Evolutionary conservation across 2,888 invertebrate species (phyloP).

Genomic region (Serripes groenlandicus): DNA sequence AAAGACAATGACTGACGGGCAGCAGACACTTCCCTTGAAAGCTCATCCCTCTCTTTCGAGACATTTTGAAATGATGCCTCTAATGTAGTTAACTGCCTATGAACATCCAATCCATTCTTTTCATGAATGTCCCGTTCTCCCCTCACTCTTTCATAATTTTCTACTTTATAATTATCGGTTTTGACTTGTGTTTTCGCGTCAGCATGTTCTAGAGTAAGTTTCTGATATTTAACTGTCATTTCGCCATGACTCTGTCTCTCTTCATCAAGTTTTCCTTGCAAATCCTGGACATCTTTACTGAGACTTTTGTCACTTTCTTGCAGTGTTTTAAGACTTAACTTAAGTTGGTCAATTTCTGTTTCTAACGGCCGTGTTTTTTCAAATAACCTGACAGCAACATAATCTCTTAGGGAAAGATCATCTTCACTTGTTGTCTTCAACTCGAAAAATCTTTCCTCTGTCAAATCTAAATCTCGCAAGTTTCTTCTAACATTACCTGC

Average conservation of each 20-base stretch:
- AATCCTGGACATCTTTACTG: conserved; percentile 73
- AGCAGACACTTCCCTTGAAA: conserved; percentile 79
- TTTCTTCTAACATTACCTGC: conserved; percentile 83
- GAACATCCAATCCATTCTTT: conserved; percentile 79
- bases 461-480: conserved; percentile 81
- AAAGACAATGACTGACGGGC: conserved; percentile 82
- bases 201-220: conserved; percentile 76
- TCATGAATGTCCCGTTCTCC: conserved; percentile 84
- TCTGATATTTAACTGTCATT: conserved; percentile 81
- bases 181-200: conserved; percentile 81
- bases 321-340: conserved; percentile 72
- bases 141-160: conserved; percentile 85
- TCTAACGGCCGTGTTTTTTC: conserved; percentile 82
- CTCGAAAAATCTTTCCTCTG: conserved; percentile 84
- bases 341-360: conserved; percentile 80
- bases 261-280: conserved; percentile 80
- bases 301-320: conserved; percentile 76
- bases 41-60: conserved; percentile 84
- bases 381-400: conserved; percentile 84
- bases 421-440: conserved; percentile 80
- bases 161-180: conserved; percentile 84
- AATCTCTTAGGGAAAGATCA: conserved; percentile 84
- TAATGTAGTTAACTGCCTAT: conserved; percentile 78
- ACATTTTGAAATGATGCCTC: conserved; percentile 79
- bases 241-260: conserved; percentile 81